Conservation (phyloP, 2,797 vertebrate species). For the Catostomus latipinnis region DNA sequence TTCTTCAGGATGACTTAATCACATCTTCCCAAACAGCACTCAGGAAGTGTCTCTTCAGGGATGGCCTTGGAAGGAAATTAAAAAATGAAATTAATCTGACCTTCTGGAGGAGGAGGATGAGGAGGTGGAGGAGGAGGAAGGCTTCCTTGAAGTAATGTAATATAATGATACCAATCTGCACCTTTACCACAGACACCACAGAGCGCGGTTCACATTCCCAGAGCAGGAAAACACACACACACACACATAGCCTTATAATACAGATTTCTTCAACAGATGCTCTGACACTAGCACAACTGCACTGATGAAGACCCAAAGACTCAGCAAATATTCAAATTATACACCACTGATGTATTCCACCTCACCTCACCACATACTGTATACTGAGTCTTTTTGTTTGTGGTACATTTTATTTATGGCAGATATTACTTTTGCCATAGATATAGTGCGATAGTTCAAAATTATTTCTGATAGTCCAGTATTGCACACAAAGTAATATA, state of each 20-base stretch:
- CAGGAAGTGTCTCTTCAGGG: conserved; percentile 65
- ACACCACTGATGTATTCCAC: no score
- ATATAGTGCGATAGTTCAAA: not conserved
- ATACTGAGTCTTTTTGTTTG: not conserved
- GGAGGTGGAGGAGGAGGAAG: conserved; percentile 24
- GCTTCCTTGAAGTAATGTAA: conserved; percentile 43
- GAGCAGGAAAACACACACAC: no score
- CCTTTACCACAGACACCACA: conserved; percentile 29
- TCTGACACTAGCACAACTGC: no score
- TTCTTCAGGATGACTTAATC: conserved; percentile 67
- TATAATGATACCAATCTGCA: conserved; percentile 60
- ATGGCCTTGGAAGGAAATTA: conserved; percentile 74
- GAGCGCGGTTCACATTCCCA: no score
- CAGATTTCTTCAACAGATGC: not conserved
- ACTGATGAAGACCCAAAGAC: no score
- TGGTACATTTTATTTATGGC: not conserved
- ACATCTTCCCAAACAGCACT: conserved; percentile 67
- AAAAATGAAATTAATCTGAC: conserved; percentile 75
- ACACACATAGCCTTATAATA: not conserved
- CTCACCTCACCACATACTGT: no score
- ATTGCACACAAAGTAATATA: not conserved
- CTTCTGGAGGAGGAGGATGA: conserved; percentile 59
- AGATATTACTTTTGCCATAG: conserved; percentile 1
- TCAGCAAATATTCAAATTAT: no score
- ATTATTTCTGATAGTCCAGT: not conserved